Conservation (phyloP, 2,888 invertebrate genomes). For the Stomorhina lunata region DNA sequence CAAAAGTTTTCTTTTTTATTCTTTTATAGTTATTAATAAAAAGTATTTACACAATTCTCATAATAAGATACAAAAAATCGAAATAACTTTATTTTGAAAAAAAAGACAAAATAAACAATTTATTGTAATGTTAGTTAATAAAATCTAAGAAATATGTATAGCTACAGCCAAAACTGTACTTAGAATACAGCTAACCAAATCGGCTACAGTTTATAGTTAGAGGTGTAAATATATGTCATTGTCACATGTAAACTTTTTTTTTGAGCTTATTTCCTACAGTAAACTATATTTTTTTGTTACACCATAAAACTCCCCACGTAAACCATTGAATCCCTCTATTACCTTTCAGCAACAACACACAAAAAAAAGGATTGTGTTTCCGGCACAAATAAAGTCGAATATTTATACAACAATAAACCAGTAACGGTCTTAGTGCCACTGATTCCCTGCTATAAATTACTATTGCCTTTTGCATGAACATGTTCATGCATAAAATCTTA, state of each 20-base stretch:
- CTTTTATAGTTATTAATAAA: too few species aligned
- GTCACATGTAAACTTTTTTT: neutral
- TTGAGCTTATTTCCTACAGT: constrained; percentile 5
- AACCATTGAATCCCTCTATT: constrained; percentile 14
- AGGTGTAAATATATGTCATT: neutral
- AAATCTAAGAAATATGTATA: too few species aligned
- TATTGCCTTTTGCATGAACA: constrained; percentile 10
- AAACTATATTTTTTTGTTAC: constrained; percentile 17
- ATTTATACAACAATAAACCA: neutral
- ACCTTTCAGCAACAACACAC: constrained; percentile 31
- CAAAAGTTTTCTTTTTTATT: too few species aligned
- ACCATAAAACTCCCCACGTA: constrained; percentile 3
- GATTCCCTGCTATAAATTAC: neutral
- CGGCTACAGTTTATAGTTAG: neutral
- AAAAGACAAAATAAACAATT: neutral
- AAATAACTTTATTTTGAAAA: too few species aligned
- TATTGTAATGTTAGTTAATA: too few species aligned
- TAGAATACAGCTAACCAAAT: neutral
- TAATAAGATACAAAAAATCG: too few species aligned
- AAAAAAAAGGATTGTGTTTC: neutral
- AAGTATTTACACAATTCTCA: too few species aligned
- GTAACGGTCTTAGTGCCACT: neutral
- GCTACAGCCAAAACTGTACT: neutral
- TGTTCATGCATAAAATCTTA: constrained; percentile 4
- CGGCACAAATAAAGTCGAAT: neutral